A percentile compares a stretch with the other conserved stretches of the same genome.
These are phyloP conservation scores for Forbesichthys papilliferus DNA, from an alignment of 2,113 vertebrate species.

Conservation along the genomic window DNA sequence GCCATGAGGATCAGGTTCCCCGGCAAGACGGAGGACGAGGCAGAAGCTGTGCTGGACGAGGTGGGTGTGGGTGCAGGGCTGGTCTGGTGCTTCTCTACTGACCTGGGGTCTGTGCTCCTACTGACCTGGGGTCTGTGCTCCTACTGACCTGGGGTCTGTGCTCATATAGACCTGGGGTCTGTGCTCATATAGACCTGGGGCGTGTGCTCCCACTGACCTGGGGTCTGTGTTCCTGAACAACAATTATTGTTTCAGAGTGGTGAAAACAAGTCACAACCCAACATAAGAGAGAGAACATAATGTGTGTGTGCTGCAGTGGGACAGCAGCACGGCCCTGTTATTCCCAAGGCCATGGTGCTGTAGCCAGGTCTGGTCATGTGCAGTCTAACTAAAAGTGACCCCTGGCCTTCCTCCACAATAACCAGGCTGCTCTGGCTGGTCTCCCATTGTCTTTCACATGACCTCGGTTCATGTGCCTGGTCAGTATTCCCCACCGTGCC, in stretches of 20 bases:
- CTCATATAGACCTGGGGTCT: not conserved
- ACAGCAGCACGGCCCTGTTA: conserved; percentile 3
- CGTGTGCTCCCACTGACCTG: too few relatives aligned
- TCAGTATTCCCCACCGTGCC: conserved; percentile 45
- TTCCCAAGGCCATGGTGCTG: conserved; percentile 36
- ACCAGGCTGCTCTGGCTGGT: conserved; percentile 29
- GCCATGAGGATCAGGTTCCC: conserved; percentile 94
- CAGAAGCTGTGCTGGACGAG: conserved; percentile 89
- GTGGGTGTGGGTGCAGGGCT: conserved; percentile 73
- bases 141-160: too few relatives aligned
- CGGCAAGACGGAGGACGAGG: conserved; percentile 93
- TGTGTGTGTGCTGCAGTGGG: not conserved
- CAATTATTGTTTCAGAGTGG: too few relatives aligned
- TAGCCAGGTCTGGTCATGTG: conserved; percentile 14
- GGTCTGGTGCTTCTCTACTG: not conserved
- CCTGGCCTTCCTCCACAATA: conserved; percentile 39
- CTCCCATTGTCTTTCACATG: conserved; percentile 57
- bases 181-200: too few relatives aligned
- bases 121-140: too few relatives aligned
- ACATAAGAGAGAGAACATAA: not conserved
- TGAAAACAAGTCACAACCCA: not conserved
- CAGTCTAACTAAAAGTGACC: conserved; percentile 49
- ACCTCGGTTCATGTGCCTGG: conserved; percentile 39
- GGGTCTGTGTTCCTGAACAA: too few relatives aligned
- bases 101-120: not conserved